Conservation (phyloP, 2,888 invertebrate genomes). For the Cryptocephalus moraei region DNA sequence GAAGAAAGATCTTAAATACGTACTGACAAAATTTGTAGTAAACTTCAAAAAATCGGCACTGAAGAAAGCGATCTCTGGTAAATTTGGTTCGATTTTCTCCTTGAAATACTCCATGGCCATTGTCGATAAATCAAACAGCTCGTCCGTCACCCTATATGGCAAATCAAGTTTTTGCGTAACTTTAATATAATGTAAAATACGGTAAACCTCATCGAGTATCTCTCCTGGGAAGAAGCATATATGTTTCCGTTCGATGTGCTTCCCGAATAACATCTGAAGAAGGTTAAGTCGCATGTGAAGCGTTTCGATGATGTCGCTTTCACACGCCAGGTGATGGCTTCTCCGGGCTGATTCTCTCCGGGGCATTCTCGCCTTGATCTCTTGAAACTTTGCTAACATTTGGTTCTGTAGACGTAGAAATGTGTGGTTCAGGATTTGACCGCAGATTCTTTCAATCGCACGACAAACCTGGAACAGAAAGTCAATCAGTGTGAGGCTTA, state of each 20-base stretch:
- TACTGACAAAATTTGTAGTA: slow-evolving; percentile 47
- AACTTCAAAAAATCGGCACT: slow-evolving; percentile 76
- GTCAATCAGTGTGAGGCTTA: background rate
- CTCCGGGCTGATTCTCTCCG: slow-evolving; percentile 82
- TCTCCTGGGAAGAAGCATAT: slow-evolving; percentile 94
- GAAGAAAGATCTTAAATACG: slow-evolving; percentile 3
- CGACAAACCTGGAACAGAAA: slow-evolving; percentile 60
- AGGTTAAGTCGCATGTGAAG: slow-evolving; percentile 85
- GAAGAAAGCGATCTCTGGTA: slow-evolving; percentile 83
- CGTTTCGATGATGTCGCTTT: slow-evolving; percentile 88
- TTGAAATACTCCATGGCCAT: slow-evolving; percentile 99
- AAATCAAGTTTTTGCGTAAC: slow-evolving; percentile 67
- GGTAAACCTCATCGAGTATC: slow-evolving; percentile 84
- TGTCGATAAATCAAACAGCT: slow-evolving; percentile 86
- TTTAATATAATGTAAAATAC: slow-evolving; percentile 75
- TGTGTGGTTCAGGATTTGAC: slow-evolving; percentile 70
- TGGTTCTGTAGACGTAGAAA: slow-evolving; percentile 78
- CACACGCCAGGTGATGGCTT: slow-evolving; percentile 82
- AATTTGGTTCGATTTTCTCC: slow-evolving; percentile 81
- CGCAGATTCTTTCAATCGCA: slow-evolving; percentile 70
- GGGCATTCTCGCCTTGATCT: slow-evolving; percentile 86
- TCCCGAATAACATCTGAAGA: slow-evolving; percentile 88
- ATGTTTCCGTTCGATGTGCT: slow-evolving; percentile 86
- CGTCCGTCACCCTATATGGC: slow-evolving; percentile 89
- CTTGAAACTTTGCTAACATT: slow-evolving; percentile 75